phyloP scores from a whole-genome alignment of 1,140 invertebrate genomes.

The Drosophila setifemur region DNA sequence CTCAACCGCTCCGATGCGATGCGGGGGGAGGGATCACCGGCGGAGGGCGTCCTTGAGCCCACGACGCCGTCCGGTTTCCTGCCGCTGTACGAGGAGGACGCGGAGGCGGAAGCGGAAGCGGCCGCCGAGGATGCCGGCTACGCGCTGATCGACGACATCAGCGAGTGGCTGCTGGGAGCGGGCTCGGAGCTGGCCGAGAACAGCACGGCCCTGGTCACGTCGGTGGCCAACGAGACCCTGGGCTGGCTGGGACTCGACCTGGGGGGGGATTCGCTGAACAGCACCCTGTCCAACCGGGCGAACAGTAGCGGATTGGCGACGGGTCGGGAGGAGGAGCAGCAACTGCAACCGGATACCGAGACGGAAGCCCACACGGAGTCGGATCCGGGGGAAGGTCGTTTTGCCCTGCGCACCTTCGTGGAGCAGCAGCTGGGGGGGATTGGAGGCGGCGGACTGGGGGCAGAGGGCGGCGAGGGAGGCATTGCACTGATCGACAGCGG shows the following conservation, averaged over 20 bases:
- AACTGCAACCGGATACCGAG: background rate
- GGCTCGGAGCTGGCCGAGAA: slow-evolving; percentile 20
- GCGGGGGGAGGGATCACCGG: no score
- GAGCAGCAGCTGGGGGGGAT: slow-evolving; percentile 54
- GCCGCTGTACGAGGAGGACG: slow-evolving; percentile 56
- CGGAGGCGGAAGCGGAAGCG: slow-evolving; percentile 33
- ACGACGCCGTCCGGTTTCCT: no score
- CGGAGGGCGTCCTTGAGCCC: no score
- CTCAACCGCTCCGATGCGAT: slow-evolving; percentile 33
- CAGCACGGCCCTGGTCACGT: background rate
- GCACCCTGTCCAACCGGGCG: slow-evolving; percentile 21
- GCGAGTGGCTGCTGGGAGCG: slow-evolving; percentile 62
- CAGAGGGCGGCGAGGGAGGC: slow-evolving; percentile 30
- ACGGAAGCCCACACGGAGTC: background rate
- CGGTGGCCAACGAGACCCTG: slow-evolving; percentile 47
- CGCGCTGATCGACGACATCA: slow-evolving; percentile 68
- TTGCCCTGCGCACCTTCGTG: slow-evolving; percentile 61
- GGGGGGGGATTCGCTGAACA: slow-evolving; percentile 44
- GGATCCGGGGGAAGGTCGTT: slow-evolving; percentile 12
- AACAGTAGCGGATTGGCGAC: slow-evolving; percentile 2
- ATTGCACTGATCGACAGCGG: slow-evolving; percentile 78
- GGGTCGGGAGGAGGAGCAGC: background rate
- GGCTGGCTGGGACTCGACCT: slow-evolving; percentile 58
- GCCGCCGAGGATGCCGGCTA: slow-evolving; percentile 63
- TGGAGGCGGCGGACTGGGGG: background rate